phyloP scores from a whole-genome alignment of 1,140 invertebrate species.

The Diabrotica undecimpunctata region DNA sequence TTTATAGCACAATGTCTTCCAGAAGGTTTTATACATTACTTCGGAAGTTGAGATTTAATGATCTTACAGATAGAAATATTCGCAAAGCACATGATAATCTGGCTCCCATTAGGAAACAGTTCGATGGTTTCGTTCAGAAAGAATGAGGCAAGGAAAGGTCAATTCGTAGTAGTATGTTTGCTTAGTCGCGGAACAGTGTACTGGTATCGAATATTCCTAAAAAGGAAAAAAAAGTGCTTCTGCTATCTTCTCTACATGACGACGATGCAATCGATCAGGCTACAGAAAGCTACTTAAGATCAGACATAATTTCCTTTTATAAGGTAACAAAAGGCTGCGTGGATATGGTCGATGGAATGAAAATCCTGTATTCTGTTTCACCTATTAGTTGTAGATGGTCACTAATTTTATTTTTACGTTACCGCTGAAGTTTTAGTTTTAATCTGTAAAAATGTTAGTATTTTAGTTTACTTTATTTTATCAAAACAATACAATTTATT shows the following conservation, averaged over 20 bases:
- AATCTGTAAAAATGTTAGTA: too few relatives aligned
- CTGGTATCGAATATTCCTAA: constrained; percentile 38
- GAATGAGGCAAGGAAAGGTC: constrained; percentile 28
- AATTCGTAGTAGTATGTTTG: constrained; percentile 22
- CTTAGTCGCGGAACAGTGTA: constrained; percentile 13
- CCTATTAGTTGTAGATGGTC: too few relatives aligned
- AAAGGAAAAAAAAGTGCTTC: constrained; percentile 35
- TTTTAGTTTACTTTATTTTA: too few relatives aligned
- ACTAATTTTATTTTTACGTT: too few relatives aligned
- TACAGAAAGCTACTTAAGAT: constrained; percentile 24
- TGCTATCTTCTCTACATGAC: constrained; percentile 40
- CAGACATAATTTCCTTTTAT: constrained; percentile 25
- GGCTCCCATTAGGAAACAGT: constrained; percentile 35
- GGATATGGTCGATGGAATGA: too few relatives aligned
- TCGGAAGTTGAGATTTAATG: constrained; percentile 30
- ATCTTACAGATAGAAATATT: constrained; percentile 23
- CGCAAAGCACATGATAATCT: constrained; percentile 37
- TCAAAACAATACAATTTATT: too few relatives aligned
- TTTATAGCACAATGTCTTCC: constrained; percentile 12
- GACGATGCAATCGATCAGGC: constrained; percentile 28
- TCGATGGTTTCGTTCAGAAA: constrained; percentile 37
- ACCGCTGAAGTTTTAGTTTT: too few relatives aligned
- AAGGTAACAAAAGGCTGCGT: too few relatives aligned
- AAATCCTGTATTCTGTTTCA: too few relatives aligned
- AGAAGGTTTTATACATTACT: constrained; percentile 22